Evolutionary conservation across 2,113 vertebrate species (phyloP).

Genomic region (Otolemur garnettii): DNA sequence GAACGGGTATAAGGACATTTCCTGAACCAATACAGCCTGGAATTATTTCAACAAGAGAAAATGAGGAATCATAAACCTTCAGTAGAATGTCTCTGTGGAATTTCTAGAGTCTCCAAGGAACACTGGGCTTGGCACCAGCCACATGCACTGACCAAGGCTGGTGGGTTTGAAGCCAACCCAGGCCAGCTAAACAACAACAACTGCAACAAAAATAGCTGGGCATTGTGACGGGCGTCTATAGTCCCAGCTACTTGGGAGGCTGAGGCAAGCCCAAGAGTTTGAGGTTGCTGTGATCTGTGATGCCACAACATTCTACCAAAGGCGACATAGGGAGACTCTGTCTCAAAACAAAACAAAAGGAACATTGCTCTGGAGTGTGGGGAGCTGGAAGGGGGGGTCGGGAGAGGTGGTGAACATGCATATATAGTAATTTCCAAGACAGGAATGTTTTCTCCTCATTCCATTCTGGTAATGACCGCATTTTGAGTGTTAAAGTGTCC

Average conservation of each 20-base stretch:
- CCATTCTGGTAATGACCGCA: neutral
- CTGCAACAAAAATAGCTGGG: too few relatives aligned
- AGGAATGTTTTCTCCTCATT: neutral
- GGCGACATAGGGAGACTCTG: too few relatives aligned
- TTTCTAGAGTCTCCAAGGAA: neutral
- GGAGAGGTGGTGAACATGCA: neutral
- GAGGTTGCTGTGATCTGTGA: too few relatives aligned
- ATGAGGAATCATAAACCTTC: neutral
- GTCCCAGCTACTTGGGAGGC: too few relatives aligned
- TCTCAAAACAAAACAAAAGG: too few relatives aligned
- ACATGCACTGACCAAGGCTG: too few relatives aligned
- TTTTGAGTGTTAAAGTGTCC: neutral
- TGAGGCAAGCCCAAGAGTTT: too few relatives aligned
- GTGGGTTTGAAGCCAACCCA: too few relatives aligned
- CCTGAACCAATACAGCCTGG: neutral
- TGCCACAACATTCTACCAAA: too few relatives aligned
- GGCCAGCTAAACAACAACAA: too few relatives aligned
- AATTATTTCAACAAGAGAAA: conserved; percentile 26
- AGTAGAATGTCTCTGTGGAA: neutral
- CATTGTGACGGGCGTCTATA: too few relatives aligned
- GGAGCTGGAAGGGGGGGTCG: neutral
- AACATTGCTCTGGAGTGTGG: neutral
- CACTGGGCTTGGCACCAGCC: too few relatives aligned
- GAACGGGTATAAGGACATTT: neutral
- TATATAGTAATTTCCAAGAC: neutral